phyloP scores from a whole-genome alignment of 1,140 invertebrate species.

The Drosophila malerkotliana region DNA sequence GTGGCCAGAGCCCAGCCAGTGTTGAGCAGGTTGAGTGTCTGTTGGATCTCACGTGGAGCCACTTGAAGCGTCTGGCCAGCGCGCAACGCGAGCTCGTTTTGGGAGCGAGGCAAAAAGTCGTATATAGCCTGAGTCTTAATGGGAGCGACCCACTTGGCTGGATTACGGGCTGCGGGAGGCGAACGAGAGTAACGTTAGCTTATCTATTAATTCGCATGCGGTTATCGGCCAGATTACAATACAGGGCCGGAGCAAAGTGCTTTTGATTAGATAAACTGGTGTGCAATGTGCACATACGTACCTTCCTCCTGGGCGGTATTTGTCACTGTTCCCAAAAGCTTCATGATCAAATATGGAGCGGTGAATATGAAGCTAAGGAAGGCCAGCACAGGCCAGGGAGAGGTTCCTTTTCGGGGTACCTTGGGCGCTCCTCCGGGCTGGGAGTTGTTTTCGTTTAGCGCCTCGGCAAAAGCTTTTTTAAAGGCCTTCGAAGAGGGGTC shows the following conservation, averaged over 20 bases:
- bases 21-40: conserved; percentile 86
- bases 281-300: conserved; percentile 72
- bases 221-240: conserved; percentile 48
- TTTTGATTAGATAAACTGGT: conserved; percentile 75
- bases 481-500: conserved; percentile 85
- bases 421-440: conserved; percentile 45
- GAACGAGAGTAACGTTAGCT: conserved; percentile 40
- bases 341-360: conserved; percentile 96
- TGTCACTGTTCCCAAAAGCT: conserved; percentile 88
- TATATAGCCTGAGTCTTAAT: conserved; percentile 90
- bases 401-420: conserved; percentile 65
- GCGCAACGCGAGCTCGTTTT: conserved; percentile 91
- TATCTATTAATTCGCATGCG: conserved; percentile 41
- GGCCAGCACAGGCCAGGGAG: conserved; percentile 89
- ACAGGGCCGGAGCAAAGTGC: conserved; percentile 64
- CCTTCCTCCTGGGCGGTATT: conserved; percentile 85
- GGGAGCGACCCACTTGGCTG: conserved; percentile 89
- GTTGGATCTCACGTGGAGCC: conserved; percentile 93
- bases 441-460: conserved; percentile 73
- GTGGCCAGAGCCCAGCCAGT: conserved; percentile 91
- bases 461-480: conserved; percentile 86
- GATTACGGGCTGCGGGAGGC: conserved; percentile 85
- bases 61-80: conserved; percentile 91
- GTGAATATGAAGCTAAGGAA: conserved; percentile 94
- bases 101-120: conserved; percentile 89